phyloP scores from a whole-genome alignment of 2,888 invertebrate species.

The Melanargia galathea region DNA sequence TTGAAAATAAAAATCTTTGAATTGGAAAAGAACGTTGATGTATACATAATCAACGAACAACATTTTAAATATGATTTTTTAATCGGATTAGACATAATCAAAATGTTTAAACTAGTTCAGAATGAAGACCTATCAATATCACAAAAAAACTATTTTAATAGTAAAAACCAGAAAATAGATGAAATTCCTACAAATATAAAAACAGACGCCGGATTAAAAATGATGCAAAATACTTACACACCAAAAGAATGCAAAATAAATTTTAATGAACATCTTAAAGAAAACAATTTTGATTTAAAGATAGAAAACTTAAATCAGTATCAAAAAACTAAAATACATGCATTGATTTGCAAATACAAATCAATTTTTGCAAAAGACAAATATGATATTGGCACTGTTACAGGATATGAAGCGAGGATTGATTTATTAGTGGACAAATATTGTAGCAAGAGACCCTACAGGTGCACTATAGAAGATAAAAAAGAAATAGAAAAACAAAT shows the following conservation, averaged over 20 bases:
- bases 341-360: no score
- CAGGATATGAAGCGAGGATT: constrained; percentile 39
- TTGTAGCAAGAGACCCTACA: constrained; percentile 41
- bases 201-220: no score
- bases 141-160: no score
- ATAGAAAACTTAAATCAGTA: no score
- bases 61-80: constrained; percentile 46
- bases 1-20: constrained; percentile 37
- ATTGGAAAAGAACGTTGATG: constrained; percentile 38
- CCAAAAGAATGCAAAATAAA: no score
- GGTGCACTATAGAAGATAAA: constrained; percentile 41
- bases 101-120: constrained; percentile 42
- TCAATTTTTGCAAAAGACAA: constrained; percentile 38
- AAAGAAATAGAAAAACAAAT: constrained; percentile 42
- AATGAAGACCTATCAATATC: constrained; percentile 42
- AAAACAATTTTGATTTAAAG: no score
- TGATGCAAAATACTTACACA: not conserved
- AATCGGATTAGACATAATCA: constrained; percentile 43
- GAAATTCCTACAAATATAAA: no score
- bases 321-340: no score
- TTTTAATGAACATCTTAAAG: no score
- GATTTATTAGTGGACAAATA: constrained; percentile 40
- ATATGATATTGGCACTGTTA: constrained; percentile 37
- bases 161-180: no score
- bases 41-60: constrained; percentile 41